Evolutionary conservation across 2,888 invertebrate genomes (phyloP).

Genomic region (Chymomyza fuscimana): DNA sequence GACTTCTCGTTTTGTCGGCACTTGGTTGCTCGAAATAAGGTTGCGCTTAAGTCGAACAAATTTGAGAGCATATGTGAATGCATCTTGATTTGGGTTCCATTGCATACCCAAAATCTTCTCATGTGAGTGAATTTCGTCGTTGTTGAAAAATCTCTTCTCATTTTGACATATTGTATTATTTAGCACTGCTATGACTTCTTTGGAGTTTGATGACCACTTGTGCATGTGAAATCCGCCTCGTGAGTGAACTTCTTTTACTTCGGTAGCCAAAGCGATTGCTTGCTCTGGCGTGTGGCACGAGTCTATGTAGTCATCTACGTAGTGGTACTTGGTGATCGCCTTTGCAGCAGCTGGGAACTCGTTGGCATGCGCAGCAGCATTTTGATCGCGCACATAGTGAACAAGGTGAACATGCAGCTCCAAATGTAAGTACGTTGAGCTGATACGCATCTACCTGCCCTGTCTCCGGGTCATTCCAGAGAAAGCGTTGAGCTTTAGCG

Average conservation of each 20-base stretch:
- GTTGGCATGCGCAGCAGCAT: conserved; percentile 8
- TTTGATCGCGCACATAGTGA: conserved; percentile 7
- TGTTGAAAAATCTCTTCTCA: background rate
- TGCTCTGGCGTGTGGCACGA: conserved; percentile 4
- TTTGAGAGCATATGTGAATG: conserved; percentile 20
- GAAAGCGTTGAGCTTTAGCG: too few species aligned
- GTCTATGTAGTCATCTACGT: conserved; percentile 18
- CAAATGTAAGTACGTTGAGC: conserved; percentile 1
- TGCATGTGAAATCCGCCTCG: background rate
- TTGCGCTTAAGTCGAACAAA: conserved; percentile 20
- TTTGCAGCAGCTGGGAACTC: background rate
- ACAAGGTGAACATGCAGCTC: conserved; percentile 10
- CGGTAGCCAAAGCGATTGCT: background rate
- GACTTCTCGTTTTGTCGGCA: conserved; percentile 5
- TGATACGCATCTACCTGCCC: background rate
- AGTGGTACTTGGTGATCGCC: conserved; percentile 6
- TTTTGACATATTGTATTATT: background rate
- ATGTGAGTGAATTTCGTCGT: background rate
- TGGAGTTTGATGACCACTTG: conserved; percentile 17
- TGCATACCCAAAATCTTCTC: conserved; percentile 23
- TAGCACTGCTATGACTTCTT: background rate
- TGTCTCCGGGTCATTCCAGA: too few species aligned
- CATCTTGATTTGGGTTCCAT: conserved; percentile 24
- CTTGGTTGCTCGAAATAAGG: background rate
- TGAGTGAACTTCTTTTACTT: background rate